Evolutionary conservation across 2,888 invertebrate genomes (phyloP).

Genomic region (Ariolimax columbianus): DNA sequence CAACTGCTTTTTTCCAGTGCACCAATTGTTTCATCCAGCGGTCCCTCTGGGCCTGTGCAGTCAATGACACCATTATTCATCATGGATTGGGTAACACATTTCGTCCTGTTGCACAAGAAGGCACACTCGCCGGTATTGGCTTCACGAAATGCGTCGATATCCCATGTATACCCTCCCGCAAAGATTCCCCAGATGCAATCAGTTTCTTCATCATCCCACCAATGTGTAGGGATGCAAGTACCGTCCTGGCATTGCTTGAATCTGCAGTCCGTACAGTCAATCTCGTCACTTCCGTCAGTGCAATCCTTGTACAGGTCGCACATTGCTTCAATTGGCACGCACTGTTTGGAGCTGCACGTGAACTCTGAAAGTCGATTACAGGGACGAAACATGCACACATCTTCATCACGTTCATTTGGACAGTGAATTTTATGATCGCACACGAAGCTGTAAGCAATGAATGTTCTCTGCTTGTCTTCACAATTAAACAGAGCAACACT

Average conservation of each 20-base stretch:
- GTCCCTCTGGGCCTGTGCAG: constrained; percentile 29
- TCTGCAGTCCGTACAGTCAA: constrained; percentile 1
- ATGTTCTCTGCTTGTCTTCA: background rate
- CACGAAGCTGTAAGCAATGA: constrained; percentile 18
- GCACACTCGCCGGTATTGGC: background rate
- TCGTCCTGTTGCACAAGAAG: constrained; percentile 31
- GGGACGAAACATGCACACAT: background rate
- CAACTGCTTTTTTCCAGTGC: background rate
- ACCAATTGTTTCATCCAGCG: constrained; percentile 15
- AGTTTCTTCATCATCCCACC: constrained; percentile 24
- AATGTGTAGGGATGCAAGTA: constrained; percentile 11
- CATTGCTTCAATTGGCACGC: constrained; percentile 13
- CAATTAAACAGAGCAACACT: constrained; percentile 11
- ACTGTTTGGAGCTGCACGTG: constrained; percentile 13
- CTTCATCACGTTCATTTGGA: constrained; percentile 18
- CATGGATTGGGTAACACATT: constrained; percentile 9
- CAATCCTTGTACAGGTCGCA: constrained; percentile 29
- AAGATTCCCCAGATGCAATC: constrained; percentile 13
- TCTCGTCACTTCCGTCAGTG: constrained; percentile 28
- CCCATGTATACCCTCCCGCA: background rate
- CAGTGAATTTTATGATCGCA: constrained; percentile 25
- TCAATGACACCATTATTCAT: constrained; percentile 21
- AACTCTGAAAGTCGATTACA: constrained; percentile 9
- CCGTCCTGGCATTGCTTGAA: constrained; percentile 2
- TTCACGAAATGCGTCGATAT: constrained; percentile 1